These are phyloP conservation scores for Aldabrachelys gigantea DNA, from an alignment of 2,113 vertebrate species.

Conservation along the genomic window DNA sequence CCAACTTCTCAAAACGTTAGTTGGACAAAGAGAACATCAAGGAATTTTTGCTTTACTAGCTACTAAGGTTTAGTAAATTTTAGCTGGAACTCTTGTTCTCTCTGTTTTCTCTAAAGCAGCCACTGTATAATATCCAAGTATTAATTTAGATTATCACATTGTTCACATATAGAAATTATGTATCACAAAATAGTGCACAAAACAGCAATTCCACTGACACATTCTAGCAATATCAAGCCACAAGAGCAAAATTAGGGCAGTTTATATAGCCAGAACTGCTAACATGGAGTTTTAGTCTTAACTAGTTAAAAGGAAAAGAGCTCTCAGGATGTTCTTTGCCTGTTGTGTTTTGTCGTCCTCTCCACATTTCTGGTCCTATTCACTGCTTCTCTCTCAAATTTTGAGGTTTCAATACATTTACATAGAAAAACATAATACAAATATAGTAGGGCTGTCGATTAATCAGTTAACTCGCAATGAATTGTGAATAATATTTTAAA, in stretches of 20 bases:
- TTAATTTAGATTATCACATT: not conserved
- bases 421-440: not conserved
- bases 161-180: rapidly evolving
- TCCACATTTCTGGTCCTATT: not conserved
- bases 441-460: not conserved
- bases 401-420: not conserved
- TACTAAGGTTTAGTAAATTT: not conserved
- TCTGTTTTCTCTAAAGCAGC: not conserved
- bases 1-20: not conserved
- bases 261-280: rapidly evolving
- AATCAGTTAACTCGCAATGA: too few relatives aligned
- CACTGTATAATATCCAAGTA: not conserved
- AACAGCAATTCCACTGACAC: not conserved
- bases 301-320: not conserved
- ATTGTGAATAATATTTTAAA: too few relatives aligned
- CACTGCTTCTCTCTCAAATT: not conserved
- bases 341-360: not conserved
- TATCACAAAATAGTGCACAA: rapidly evolving
- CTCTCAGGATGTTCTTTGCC: not conserved
- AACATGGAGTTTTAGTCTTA: not conserved
- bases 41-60: not conserved
- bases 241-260: not conserved
- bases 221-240: rapidly evolving
- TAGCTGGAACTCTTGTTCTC: not conserved
- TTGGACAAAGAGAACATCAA: not conserved